Conservation (phyloP, 1,140 invertebrate species). For the Temnothorax nylanderi region DNA sequence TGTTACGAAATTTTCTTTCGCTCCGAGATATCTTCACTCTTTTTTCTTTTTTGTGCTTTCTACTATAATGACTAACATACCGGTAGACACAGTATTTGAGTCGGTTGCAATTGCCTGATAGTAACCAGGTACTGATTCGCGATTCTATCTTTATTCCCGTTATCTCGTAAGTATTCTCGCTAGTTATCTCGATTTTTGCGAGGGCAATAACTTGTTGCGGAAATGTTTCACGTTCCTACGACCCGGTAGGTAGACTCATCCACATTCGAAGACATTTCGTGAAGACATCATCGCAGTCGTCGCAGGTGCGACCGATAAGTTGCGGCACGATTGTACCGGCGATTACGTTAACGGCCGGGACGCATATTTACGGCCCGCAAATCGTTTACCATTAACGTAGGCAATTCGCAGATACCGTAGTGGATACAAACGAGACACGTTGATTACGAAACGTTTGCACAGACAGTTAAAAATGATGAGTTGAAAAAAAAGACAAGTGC, state of each 20-base stretch:
- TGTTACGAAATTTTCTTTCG: background rate
- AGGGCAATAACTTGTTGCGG: background rate
- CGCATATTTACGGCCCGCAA: slow-evolving; percentile 45
- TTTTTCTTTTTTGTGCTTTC: background rate
- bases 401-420: slow-evolving; percentile 6
- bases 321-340: slow-evolving; percentile 16
- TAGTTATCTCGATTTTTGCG: background rate
- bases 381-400: slow-evolving; percentile 44
- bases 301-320: slow-evolving; percentile 67
- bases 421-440: background rate
- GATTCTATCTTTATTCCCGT: background rate
- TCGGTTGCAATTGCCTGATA: background rate
- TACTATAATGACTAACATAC: background rate
- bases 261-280: slow-evolving; percentile 25
- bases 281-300: slow-evolving; percentile 13
- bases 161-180: background rate
- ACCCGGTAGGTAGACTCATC: slow-evolving; percentile 30
- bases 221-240: background rate
- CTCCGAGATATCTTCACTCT: background rate
- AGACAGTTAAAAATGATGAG: background rate
- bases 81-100: background rate
- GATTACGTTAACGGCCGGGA: slow-evolving; percentile 45
- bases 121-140: background rate
- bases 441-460: slow-evolving; percentile 27
- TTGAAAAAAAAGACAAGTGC: background rate